A percentile compares a stretch with the other conserved stretches of the same genome.
Evolutionary conservation across 30 jellyfish, hydroid and myxozoan genomes (phyloP).

Genomic region (Hydractinia echinata): DNA sequence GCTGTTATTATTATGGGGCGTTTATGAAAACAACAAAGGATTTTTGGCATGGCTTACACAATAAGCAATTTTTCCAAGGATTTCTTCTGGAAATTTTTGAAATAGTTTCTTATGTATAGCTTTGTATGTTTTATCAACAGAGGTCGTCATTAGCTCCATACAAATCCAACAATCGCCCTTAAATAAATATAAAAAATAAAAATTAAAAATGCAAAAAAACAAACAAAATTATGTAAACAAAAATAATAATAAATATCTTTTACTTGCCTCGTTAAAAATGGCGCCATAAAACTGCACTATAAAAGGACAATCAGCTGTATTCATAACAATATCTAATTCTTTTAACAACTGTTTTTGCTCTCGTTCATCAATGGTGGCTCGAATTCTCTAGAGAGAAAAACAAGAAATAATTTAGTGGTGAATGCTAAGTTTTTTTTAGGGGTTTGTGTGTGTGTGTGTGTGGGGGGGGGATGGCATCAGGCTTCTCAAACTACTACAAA

Average conservation of each 20-base stretch:
- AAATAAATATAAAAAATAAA: not conserved
- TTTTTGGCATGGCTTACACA: slow-evolving; percentile 44
- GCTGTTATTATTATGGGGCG: too few species aligned
- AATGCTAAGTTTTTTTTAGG: too few species aligned
- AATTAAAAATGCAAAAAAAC: not conserved
- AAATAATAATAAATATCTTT: not conserved
- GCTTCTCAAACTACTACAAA: too few species aligned
- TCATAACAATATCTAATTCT: slow-evolving; percentile 36
- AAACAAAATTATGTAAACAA: not conserved
- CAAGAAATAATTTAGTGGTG: too few species aligned
- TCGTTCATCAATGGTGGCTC: slow-evolving; percentile 36
- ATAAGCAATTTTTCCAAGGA: slow-evolving; percentile 77
- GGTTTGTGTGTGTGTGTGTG: too few species aligned
- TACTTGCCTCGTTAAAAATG: slow-evolving; percentile 28
- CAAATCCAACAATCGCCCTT: slow-evolving; percentile 98
- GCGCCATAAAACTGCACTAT: slow-evolving; percentile 39
- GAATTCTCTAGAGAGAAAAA: slow-evolving; percentile 16
- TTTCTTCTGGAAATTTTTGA: slow-evolving; percentile 59
- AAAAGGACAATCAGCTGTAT: slow-evolving; percentile 25
- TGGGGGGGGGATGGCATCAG: too few species aligned
- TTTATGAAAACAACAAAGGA: too few species aligned
- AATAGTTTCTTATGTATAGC: slow-evolving; percentile 31
- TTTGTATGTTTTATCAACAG: slow-evolving; percentile 72
- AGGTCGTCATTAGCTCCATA: slow-evolving; percentile 89
- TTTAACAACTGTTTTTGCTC: slow-evolving; percentile 34